Conservation (phyloP, 2,888 invertebrate species). For the Margaritifera margaritifera region DNA sequence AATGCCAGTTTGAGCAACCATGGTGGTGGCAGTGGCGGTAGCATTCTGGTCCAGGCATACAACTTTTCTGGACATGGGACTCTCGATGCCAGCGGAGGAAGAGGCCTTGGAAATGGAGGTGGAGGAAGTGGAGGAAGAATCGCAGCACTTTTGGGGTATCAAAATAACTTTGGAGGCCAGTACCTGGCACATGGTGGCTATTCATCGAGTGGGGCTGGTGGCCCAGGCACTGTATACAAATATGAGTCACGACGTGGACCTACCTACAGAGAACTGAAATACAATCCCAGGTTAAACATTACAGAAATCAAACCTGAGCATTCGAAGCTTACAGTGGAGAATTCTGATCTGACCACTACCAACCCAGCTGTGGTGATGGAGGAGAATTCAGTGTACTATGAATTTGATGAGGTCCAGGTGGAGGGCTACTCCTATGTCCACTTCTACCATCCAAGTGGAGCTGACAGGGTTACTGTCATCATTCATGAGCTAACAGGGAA, state of each 20-base stretch:
- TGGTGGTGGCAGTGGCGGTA: conserved; percentile 59
- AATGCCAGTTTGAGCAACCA: conserved; percentile 22
- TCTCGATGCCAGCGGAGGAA: conserved; percentile 54
- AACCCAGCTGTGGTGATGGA: conserved; percentile 60
- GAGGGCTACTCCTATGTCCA: conserved; percentile 57
- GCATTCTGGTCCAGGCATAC: conserved; percentile 48
- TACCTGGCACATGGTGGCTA: conserved; percentile 50
- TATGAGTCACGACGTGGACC: conserved; percentile 58
- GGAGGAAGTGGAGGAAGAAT: conserved; percentile 60
- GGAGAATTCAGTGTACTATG: conserved; percentile 43
- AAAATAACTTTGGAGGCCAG: conserved; percentile 50
- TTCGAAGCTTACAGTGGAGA: conserved; percentile 50
- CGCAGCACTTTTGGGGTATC: conserved; percentile 44
- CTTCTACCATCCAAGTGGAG: conserved; percentile 51
- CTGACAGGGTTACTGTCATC: conserved; percentile 38
- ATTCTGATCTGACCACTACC: conserved; percentile 37
- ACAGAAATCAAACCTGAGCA: conserved; percentile 54
- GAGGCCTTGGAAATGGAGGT: conserved; percentile 37
- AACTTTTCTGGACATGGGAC: conserved; percentile 57
- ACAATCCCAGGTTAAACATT: conserved; percentile 50
- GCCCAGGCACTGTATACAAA: conserved; percentile 60
- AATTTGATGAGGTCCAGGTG: conserved; percentile 58
- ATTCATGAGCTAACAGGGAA: conserved; percentile 61
- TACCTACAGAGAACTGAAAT: conserved; percentile 58
- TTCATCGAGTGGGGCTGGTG: conserved; percentile 37